Percentiles rank a stretch among this genome's conserved stretches.
These are phyloP conservation scores for Pitangus sulphuratus DNA, from an alignment of 2,797 vertebrate genomes.

Conservation along the genomic window DNA sequence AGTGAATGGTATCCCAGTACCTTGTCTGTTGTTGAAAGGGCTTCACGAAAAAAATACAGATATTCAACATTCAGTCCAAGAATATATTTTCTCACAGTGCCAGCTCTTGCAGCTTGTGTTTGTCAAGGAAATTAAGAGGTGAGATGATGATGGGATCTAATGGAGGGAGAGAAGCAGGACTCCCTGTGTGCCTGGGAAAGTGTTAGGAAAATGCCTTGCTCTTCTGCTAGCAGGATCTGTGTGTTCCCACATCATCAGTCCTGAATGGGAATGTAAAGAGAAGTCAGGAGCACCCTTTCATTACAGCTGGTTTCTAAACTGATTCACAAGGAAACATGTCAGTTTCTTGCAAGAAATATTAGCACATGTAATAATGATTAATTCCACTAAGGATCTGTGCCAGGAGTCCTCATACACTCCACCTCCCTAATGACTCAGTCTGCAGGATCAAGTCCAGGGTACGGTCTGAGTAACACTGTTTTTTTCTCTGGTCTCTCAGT, in stretches of 20 bases:
- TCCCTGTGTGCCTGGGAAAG: not conserved
- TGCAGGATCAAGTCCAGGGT: not conserved
- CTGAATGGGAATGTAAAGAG: not conserved
- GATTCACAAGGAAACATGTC: not conserved
- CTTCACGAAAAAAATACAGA: not conserved
- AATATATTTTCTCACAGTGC: fast-evolving
- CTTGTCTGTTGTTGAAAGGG: not conserved
- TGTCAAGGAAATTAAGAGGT: not conserved
- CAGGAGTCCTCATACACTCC: not conserved
- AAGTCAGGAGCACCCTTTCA: not conserved
- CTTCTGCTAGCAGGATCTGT: not conserved
- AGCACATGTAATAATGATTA: not conserved
- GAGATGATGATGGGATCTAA: not conserved
- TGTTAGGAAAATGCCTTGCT: not conserved
- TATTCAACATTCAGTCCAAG: not conserved
- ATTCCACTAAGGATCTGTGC: not conserved
- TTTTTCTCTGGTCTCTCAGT: not conserved
- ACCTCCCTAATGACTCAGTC: not conserved
- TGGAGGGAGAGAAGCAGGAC: not conserved
- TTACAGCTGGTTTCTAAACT: not conserved
- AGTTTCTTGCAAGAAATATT: not conserved
- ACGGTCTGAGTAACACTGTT: not conserved
- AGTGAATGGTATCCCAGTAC: not conserved
- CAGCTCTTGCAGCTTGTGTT: not conserved
- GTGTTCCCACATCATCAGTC: not conserved